Evolutionary conservation across 2,888 invertebrate species (phyloP).

Genomic region (Ophonus ardosiacus): DNA sequence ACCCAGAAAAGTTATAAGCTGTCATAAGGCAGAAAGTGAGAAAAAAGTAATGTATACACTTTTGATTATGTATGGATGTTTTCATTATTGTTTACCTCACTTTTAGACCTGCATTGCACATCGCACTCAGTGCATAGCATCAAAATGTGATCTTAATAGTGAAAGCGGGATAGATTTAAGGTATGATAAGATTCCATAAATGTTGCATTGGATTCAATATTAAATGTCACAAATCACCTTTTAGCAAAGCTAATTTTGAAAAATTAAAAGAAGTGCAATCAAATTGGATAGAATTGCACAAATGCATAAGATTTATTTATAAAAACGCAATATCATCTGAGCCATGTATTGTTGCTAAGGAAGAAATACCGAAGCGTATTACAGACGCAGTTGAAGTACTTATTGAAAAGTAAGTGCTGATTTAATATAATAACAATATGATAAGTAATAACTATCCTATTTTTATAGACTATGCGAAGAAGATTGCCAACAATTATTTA

Average conservation of each 20-base stretch:
- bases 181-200: not conserved
- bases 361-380: slow-evolving; percentile 53
- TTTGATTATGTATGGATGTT: not conserved
- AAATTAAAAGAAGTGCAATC: slow-evolving; percentile 60
- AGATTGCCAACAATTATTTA: slow-evolving; percentile 78
- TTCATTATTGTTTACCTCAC: not conserved
- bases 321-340: slow-evolving; percentile 58
- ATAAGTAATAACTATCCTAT: not conserved
- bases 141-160: slow-evolving; percentile 33
- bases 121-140: slow-evolving; percentile 47
- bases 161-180: slow-evolving; percentile 29
- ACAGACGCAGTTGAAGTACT: slow-evolving; percentile 49
- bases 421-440: not conserved
- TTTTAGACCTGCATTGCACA: slow-evolving; percentile 44
- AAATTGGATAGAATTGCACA: slow-evolving; percentile 59
- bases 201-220: not conserved
- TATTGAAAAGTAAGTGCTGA: slow-evolving; percentile 53
- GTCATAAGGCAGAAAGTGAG: slow-evolving; percentile 29
- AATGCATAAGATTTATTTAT: slow-evolving; percentile 58
- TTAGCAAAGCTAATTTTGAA: slow-evolving; percentile 46
- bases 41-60: slow-evolving; percentile 51
- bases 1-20: slow-evolving; percentile 38
- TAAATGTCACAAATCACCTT: not conserved
- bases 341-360: slow-evolving; percentile 54
- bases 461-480: slow-evolving; percentile 71